Evolutionary conservation across 1,140 invertebrate genomes (phyloP).

Genomic region (Procambarus clarkii): DNA sequence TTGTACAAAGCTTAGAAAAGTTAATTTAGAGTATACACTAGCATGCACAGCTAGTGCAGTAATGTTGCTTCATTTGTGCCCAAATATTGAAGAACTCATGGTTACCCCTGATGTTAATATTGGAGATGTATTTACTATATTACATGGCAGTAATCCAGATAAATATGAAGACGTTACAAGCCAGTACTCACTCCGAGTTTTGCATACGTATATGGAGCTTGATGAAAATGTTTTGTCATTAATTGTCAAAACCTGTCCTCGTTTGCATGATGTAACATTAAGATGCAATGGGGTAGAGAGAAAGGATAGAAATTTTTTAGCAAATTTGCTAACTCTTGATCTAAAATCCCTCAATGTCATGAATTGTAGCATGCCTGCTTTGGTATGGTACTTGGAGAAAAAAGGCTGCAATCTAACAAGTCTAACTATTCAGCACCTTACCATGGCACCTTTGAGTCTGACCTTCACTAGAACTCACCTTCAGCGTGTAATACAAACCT

Average conservation of each 20-base stretch:
- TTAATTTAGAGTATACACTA: conserved; percentile 60
- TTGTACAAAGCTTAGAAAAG: conserved; percentile 55
- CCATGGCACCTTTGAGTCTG: conserved; percentile 40
- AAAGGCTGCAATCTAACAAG: conserved; percentile 12
- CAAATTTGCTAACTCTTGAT: conserved; percentile 48
- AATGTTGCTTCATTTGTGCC: conserved; percentile 56
- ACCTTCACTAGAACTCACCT: conserved; percentile 61
- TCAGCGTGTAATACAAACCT: conserved; percentile 55
- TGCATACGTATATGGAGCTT: conserved; percentile 57
- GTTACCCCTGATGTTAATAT: conserved; percentile 68
- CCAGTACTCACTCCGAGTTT: conserved; percentile 31
- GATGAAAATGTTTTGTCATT: conserved; percentile 61
- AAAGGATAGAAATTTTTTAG: conserved; percentile 62
- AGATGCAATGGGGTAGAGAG: conserved; percentile 63
- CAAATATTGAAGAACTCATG: conserved; percentile 49
- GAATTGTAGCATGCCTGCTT: conserved; percentile 56
- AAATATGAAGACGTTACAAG: conserved; percentile 39
- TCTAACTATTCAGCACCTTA: conserved; percentile 54
- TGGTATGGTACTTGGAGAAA: conserved; percentile 57
- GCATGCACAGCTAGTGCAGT: conserved; percentile 49
- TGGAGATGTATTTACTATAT: conserved; percentile 60
- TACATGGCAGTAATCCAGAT: conserved; percentile 61
- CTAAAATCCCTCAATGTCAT: conserved; percentile 55
- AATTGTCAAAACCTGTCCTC: conserved; percentile 58
- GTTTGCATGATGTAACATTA: conserved; percentile 48